A percentile compares a stretch with the other conserved stretches of the same genome.
Conservation (phyloP, 2,888 invertebrate species). For the Gymnosoma rotundatum region DNA sequence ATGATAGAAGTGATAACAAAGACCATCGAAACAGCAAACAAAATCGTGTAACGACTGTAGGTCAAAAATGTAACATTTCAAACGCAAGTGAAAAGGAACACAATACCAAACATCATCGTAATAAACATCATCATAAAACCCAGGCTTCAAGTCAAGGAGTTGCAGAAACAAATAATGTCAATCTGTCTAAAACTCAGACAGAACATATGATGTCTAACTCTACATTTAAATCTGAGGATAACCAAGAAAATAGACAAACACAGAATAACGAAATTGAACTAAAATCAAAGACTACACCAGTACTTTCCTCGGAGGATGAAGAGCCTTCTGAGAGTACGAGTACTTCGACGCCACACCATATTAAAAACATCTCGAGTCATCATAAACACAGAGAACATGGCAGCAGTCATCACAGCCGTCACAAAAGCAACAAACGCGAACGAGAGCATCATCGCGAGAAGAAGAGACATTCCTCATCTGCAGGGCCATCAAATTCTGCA, state of each 20-base stretch:
- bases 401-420: constrained; percentile 76
- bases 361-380: constrained; percentile 58
- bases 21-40: constrained; percentile 70
- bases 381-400: constrained; percentile 75
- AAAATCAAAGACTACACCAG: constrained; percentile 34
- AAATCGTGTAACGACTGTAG: constrained; percentile 22
- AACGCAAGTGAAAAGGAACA: constrained; percentile 62
- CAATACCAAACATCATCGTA: constrained; percentile 76
- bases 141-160: constrained; percentile 23
- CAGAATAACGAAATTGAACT: constrained; percentile 29
- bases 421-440: constrained; percentile 79
- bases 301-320: constrained; percentile 71
- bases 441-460: constrained; percentile 78
- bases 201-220: constrained; percentile 70
- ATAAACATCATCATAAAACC: constrained; percentile 72
- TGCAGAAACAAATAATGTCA: constrained; percentile 76
- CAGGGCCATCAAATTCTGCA: constrained; percentile 66
- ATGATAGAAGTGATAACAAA: constrained; percentile 76
- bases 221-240: constrained; percentile 25
- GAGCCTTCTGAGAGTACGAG: constrained; percentile 43
- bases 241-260: constrained; percentile 26
- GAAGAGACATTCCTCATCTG: constrained; percentile 77
- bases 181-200: constrained; percentile 83
- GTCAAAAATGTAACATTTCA: constrained; percentile 35
- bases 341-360: constrained; percentile 34